Evolutionary conservation across 2,888 invertebrate genomes (phyloP), one percentile per base, ranked within the genome.

Genomic region (Oxycera nigricornis): DNA sequence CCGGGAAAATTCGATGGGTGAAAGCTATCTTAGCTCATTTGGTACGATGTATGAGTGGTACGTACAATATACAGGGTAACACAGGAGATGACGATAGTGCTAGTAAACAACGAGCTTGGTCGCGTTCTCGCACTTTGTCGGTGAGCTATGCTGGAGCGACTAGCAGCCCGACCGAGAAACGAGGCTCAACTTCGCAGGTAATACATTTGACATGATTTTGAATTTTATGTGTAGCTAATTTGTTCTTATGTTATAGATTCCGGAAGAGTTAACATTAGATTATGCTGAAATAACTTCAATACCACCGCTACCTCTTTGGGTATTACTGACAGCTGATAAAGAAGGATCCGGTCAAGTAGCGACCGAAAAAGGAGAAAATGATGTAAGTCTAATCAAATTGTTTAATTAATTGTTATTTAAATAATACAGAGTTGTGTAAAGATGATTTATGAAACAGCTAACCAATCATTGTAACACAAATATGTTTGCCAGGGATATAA

Each of bases 211-310:
- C 50, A 26, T 17, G 14, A 26, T 46, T 14, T 6, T 31, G n/a
- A 20, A 31, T 17, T 59, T 26, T 6, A 30, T 11, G 24, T 59
- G 26, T 31, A 6, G 2, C 41, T 28, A 2, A 11, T 41, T 22
- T 72, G 20, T 50, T 39, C 57, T 68, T 61, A 31, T 28, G 35
- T 41, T 57, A 82, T 79, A 88, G 87, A 92, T 94, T 79, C 92
- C 94, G 0, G 95, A 96, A 82, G 96, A 96, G 81, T 88, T 96
- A 46, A 94, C 93, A 78, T 85, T 96, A 72, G 96, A 96, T 86
- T 97, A 97, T 82, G 94, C 97, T 0, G 98, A 99, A 85, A 93
- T 98, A 75, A 95, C 95, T 1, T 96, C 98, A n/a, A 97, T 99
- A 79, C 97, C 99, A 0, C 98, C 99, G 0, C 86, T 99, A 70